Conservation (phyloP, 2,113 vertebrate genomes). For the Tetrax tetrax region DNA sequence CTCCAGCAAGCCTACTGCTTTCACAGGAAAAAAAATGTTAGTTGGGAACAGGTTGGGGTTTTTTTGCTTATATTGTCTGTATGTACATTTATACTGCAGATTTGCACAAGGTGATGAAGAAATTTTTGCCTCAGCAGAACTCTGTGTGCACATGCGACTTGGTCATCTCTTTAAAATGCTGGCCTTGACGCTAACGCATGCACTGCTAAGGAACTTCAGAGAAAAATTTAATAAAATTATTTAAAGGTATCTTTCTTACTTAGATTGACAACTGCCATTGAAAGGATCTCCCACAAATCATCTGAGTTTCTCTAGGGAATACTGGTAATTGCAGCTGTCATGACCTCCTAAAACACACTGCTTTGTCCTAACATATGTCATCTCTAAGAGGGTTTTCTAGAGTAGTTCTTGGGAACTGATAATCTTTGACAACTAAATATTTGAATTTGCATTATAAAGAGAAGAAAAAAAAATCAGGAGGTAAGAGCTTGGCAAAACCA, state of each 20-base stretch:
- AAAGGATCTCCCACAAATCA: not conserved
- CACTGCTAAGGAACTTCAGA: not conserved
- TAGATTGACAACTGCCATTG: not conserved
- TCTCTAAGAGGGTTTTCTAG: not conserved
- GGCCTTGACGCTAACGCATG: not conserved
- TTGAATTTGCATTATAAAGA: not conserved
- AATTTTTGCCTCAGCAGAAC: not conserved
- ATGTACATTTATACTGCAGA: not conserved
- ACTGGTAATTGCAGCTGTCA: not conserved
- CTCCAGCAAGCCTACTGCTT: not conserved
- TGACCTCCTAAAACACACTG: not conserved
- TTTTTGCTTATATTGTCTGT: not conserved
- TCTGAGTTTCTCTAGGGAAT: not conserved
- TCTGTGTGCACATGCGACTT: not conserved
- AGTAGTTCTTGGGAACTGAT: not conserved
- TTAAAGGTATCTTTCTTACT: not conserved
- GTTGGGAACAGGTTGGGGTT: not conserved
- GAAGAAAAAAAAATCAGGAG: not conserved
- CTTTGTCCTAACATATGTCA: not conserved
- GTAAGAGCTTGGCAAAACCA: not conserved
- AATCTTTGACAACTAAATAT: not conserved
- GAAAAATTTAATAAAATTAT: not conserved
- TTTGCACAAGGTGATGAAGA: not conserved
- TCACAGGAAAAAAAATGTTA: not conserved
- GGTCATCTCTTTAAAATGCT: not conserved